Conservation (phyloP, 2,797 vertebrate species). For the Steatocranus sp. region DNA sequence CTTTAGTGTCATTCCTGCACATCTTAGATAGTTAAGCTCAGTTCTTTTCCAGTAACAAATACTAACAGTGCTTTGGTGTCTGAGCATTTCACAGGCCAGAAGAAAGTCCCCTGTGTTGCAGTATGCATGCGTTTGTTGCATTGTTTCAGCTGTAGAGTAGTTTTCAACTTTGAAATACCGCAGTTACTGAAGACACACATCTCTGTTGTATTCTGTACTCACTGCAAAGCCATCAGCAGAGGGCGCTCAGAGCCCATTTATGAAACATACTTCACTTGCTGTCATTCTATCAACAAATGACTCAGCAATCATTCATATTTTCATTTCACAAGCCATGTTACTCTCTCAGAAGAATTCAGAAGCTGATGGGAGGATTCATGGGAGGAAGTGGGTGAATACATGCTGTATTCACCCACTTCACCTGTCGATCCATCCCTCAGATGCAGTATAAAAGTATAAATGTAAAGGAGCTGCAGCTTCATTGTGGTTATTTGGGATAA, state of each 20-base stretch:
- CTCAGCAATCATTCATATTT: not conserved
- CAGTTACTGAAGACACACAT: not conserved
- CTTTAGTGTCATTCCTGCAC: not conserved
- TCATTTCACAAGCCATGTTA: not conserved
- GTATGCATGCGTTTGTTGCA: not conserved
- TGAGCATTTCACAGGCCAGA: not conserved
- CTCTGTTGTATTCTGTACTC: not conserved
- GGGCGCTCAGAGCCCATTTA: not conserved
- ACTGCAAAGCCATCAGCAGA: conserved; percentile 4
- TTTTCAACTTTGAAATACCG: not conserved
- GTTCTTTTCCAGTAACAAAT: not conserved
- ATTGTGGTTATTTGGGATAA: not conserved
- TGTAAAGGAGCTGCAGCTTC: not conserved
- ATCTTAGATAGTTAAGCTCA: not conserved
- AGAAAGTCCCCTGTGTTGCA: not conserved
- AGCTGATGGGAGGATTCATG: not conserved
- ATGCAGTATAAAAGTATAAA: not conserved
- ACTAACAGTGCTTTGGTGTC: not conserved
- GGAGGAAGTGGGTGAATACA: not conserved
- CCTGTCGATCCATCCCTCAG: not conserved
- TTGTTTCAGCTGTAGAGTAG: not conserved
- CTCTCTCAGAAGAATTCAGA: not conserved
- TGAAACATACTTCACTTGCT: not conserved
- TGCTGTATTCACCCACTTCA: not conserved
- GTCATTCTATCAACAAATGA: not conserved